Evolutionary conservation across 2,888 invertebrate genomes (phyloP), one percentile per base, ranked within the genome.

Genomic region (Lasioglossum vierecki): DNA sequence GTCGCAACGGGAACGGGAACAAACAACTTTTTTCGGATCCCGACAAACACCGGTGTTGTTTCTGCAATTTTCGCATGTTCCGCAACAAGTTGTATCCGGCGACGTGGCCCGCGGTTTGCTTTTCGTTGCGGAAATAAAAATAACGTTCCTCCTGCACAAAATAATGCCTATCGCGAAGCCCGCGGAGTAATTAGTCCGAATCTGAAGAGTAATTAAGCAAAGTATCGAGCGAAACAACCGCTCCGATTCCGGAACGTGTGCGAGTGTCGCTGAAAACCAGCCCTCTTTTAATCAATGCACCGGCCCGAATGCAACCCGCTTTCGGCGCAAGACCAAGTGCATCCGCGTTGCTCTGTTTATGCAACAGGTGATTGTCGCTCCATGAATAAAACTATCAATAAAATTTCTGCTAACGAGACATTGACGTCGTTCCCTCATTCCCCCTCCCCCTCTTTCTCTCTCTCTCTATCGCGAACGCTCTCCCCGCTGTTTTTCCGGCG

Each of bases 361-460:
- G 91, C 90, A 90, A 90, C 90, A 90, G 90, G 90, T 90, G 90
- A 90, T 80, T 78, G 86, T 87, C 85, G 86, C 60, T 71, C 80
- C 72, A 81, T 85, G 86, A 84, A 83, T 88, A 88, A 77, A 82
- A 84, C 90, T 88, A 88, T 90, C 86, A 90, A 88, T 91, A 89
- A 91, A 89, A 91, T 89, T 89, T 90, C 72, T 76, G 76, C 83
- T 89, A 89, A 89, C 89, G 89, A 90, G 87, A 84, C 80, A 78
- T 76, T 77, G 73, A 79, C 80, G 72, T 49, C 79, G 35, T 60
- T 35, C 11, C 1, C 22, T 46, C 18, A 49, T 35, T 57, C 35
- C 2, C 49, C 0, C 49, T 8, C 30, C 2, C 30, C 2, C 30
- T 35, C 30, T 35, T 2, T 35, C 35, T 35, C 35, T 35, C 35